A percentile compares a stretch with the other conserved stretches of the same genome.
Conservation (phyloP, 53 echinoderm and acorn worm genomes). For the Actinopyga echinites region DNA sequence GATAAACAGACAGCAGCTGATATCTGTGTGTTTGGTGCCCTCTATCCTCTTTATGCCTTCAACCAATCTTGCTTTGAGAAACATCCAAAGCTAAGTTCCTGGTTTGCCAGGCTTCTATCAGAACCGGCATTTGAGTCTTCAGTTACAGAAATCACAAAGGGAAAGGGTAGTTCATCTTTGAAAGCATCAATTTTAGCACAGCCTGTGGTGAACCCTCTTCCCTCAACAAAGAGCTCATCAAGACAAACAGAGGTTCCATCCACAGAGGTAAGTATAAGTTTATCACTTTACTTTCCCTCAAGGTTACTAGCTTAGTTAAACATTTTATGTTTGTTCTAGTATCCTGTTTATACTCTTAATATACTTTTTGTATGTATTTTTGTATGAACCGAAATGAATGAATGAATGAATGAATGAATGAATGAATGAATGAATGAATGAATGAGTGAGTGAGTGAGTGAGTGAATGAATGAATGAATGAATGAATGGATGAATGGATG, state of each 20-base stretch:
- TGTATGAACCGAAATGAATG: background rate
- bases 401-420: background rate
- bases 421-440: too few relatives aligned
- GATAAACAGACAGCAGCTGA: conserved; percentile 69
- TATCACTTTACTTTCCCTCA: too few relatives aligned
- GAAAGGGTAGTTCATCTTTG: conserved; percentile 65
- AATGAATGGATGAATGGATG: too few relatives aligned
- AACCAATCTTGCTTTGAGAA: conserved; percentile 42
- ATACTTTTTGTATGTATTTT: too few relatives aligned
- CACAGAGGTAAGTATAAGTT: too few relatives aligned
- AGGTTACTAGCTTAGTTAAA: too few relatives aligned
- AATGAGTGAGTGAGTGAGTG: too few relatives aligned
- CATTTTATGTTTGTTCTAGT: too few relatives aligned
- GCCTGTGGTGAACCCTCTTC: conserved; percentile 49
- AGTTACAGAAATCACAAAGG: conserved; percentile 70
- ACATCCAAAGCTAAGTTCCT: conserved; percentile 49
- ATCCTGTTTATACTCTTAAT: too few relatives aligned
- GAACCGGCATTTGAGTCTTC: conserved; percentile 55
- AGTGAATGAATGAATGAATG: too few relatives aligned
- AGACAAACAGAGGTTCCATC: too few relatives aligned
- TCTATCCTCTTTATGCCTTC: conserved; percentile 70
- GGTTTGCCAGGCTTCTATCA: conserved; percentile 68
- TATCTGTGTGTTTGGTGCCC: conserved; percentile 76
- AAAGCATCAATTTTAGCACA: conserved; percentile 81
- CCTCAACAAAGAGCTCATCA: background rate